Evolutionary conservation across 2,888 invertebrate genomes (phyloP), one percentile per base, ranked within the genome.

Genomic region (Microctonus aethiopoides): DNA sequence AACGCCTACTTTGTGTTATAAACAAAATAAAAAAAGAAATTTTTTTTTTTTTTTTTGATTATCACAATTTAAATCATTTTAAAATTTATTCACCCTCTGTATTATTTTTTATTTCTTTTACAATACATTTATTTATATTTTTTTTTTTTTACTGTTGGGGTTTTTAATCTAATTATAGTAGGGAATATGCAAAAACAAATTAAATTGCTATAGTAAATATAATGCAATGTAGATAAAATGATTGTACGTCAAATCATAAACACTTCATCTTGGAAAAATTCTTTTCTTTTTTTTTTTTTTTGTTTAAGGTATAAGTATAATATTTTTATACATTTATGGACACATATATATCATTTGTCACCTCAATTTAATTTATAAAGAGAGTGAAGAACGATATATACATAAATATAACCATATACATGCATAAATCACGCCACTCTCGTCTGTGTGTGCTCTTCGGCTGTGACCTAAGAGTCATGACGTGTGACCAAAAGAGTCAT

Each of bases 351-450:
- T 46, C 39, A n/a, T 39, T 39, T 46, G 46, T 20, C 46, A 46
- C n/a, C n/a, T 39, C 39, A 46, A n/a, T 4, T 46, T 46, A 16
- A 46, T 20, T 46, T 20, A 5, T 46, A 16, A 46, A 46, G 46
- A n/a, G 46, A 46, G 46, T 46, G 7, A 9, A 46, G 7, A 0
- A 46, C 46, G 7, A n/a, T 6, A 16, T 16, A 46, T 46, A n/a
- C 16, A 20, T 20, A 16, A 7, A 46, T 10, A 1, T 6, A 20
- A 7, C 16, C 46, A 46, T 26, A 54, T 6, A 24, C 24, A 16
- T 24, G 46, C 36, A 67, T 77, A 76, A 83, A 79, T 83, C 82
- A 76, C 81, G 83, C 82, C 81, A 80, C 82, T 83, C 81, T 83
- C 83, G 82, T 81, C 81, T 78, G 72, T 74, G 76, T 46, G 46